Base-by-base conservation (phyloP, 2,888 invertebrate genomes). In the Torymus aiolomorphi region DNA sequence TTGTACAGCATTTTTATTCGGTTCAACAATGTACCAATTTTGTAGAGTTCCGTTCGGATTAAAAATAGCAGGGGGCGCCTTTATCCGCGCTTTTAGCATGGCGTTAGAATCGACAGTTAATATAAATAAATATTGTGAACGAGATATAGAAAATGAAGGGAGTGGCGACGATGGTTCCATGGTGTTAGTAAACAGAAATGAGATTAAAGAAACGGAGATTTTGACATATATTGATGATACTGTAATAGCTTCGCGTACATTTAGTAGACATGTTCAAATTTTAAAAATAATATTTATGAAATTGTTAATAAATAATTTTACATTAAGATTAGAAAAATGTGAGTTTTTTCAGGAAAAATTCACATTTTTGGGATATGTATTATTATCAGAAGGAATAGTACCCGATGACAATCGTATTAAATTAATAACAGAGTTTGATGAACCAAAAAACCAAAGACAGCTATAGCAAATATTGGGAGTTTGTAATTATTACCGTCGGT, bases 241-340 rank as follows among this genome's bases (percentile, higher is more conserved):
- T 0, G 2, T 52, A 0, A 52, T 66, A 13, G 52, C 3, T 5
- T 11, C 16, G 12, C 11, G 11, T 11, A 52, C 61, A 10, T 61
- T 63, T n/a, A 10, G 31, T 1, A 54, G 20, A 10, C 67, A 67
- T 31, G 24, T 67, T 14, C 0, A 54, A 13, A n/a, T 24, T 3
- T n/a, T 67, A 2, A 10, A 24, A n/a, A 3, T 18, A n/a, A 3
- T 67, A 56, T 67, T 67, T 31, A 4, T n/a, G 3, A 67, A 24
- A 24, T 54, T 67, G 24, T 12, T 18, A 14, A 24, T n/a, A 24
- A 14, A 20, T 14, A 56, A 56, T 56, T 67, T 67, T 16, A 67
- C 54, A 10, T 20, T 67, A 56, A 54, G 24, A 2, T n/a, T 10
- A 14, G 24, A 67, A 10, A 67, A 67, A 67, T 54, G 66, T 24